A percentile compares a stretch with the other conserved stretches of the same genome.
Evolutionary conservation across 1,140 invertebrate genomes (phyloP).

Genomic region (Ectropis grisescens): DNA sequence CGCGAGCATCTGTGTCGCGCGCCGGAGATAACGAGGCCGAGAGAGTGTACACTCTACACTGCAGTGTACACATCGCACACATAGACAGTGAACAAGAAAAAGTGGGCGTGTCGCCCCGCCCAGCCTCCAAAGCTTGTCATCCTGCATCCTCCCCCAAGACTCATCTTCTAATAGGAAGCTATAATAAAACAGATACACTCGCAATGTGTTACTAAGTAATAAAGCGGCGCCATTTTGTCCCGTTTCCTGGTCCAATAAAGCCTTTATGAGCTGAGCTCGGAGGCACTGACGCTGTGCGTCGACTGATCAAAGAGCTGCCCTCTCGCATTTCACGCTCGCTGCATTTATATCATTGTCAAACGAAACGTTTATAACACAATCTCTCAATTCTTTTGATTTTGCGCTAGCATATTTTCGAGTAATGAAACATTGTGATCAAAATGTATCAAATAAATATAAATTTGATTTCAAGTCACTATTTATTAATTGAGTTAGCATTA

Average conservation of each 20-base stretch:
- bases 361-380: conserved; percentile 42
- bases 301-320: conserved; percentile 56
- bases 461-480: too few species aligned
- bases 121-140: conserved; percentile 34
- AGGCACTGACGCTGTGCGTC: conserved; percentile 39
- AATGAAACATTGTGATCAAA: too few species aligned
- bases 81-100: conserved; percentile 36
- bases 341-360: conserved; percentile 45
- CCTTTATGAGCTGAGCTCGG: conserved; percentile 52
- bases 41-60: conserved; percentile 20
- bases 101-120: conserved; percentile 63
- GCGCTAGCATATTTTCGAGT: too few species aligned
- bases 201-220: conserved; percentile 67
- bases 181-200: conserved; percentile 60
- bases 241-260: conserved; percentile 57
- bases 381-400: conserved; percentile 32
- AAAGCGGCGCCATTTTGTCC: conserved; percentile 65
- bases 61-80: too few species aligned
- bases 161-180: conserved; percentile 61
- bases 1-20: too few species aligned
- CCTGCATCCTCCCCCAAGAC: conserved; percentile 43
- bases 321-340: conserved; percentile 58
- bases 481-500: too few species aligned
- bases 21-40: conserved; percentile 6
- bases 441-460: too few species aligned